Evolutionary conservation across 2,888 invertebrate genomes (phyloP).

Genomic region (Fissipunctia ypsillon): DNA sequence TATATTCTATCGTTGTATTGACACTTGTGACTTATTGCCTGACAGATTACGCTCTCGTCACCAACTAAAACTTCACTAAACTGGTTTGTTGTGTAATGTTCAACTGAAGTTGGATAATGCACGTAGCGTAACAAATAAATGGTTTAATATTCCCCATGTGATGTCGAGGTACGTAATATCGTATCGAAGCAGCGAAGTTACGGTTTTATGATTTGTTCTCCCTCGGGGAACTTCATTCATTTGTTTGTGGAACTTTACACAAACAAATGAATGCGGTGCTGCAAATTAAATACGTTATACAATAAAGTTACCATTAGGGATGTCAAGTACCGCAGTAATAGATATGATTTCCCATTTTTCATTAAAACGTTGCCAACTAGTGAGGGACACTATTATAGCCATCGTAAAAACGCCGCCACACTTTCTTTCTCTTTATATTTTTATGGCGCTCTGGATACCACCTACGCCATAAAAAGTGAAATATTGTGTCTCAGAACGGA

Average conservation of each 20-base stretch:
- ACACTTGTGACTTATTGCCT: constrained; percentile 85
- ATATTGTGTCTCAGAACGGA: constrained; percentile 86
- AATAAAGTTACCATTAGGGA: constrained; percentile 20
- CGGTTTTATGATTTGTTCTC: constrained; percentile 57
- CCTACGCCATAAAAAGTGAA: constrained; percentile 89
- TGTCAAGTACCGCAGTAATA: constrained; percentile 2
- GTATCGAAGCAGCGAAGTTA: constrained; percentile 52
- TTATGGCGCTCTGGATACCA: constrained; percentile 84
- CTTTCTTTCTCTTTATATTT: constrained; percentile 85
- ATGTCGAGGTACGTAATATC: constrained; percentile 41
- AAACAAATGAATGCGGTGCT: constrained; percentile 52
- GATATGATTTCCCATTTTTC: constrained; percentile 46
- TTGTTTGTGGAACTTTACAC: constrained; percentile 54
- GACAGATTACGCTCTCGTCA: constrained; percentile 76
- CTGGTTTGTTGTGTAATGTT: constrained; percentile 40
- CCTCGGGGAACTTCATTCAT: constrained; percentile 47
- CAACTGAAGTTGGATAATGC: constrained; percentile 48
- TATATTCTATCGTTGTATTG: constrained; percentile 86
- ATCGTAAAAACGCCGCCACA: constrained; percentile 81
- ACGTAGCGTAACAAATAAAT: constrained; percentile 48
- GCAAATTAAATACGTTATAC: constrained; percentile 55
- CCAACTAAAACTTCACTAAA: constrained; percentile 35
- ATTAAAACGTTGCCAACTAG: constrained; percentile 72
- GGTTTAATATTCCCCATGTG: constrained; percentile 57
- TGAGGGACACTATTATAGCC: constrained; percentile 81